A percentile compares a stretch with the other conserved stretches of the same genome.
These are phyloP conservation scores for Thecocarcelia acutangulata DNA, from an alignment of 2,888 invertebrate species.

Conservation along the genomic window DNA sequence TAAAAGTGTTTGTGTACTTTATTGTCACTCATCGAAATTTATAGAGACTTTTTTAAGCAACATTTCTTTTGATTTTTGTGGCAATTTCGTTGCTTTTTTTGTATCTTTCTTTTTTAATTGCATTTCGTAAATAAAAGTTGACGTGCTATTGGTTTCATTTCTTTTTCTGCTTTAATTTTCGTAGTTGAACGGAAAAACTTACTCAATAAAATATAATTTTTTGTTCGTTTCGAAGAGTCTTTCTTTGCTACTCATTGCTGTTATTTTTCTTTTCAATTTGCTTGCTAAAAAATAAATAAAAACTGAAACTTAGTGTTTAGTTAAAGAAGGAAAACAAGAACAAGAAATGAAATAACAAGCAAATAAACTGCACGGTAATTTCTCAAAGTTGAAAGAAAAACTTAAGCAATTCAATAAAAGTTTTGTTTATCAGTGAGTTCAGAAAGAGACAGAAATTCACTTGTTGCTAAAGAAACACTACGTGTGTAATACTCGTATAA, in stretches of 20 bases:
- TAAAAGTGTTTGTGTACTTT: slow-evolving; percentile 40
- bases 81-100: neutral
- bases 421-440: slow-evolving; percentile 45
- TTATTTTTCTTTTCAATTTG: slow-evolving; percentile 3
- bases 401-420: slow-evolving; percentile 45
- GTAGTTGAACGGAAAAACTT: slow-evolving; percentile 3
- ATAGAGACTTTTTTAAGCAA: slow-evolving; percentile 20
- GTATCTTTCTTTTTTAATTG: slow-evolving; percentile 18
- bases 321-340: slow-evolving; percentile 19
- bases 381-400: slow-evolving; percentile 40
- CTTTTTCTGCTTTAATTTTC: slow-evolving; percentile 19
- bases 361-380: slow-evolving; percentile 63
- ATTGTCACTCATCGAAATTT: slow-evolving; percentile 58
- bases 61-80: slow-evolving; percentile 16
- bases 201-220: slow-evolving; percentile 16
- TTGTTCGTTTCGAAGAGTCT: neutral
- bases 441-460: slow-evolving; percentile 42
- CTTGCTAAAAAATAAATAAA: slow-evolving; percentile 48
- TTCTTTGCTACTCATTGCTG: neutral
- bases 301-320: slow-evolving; percentile 46
- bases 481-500: too few relatives aligned
- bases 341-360: slow-evolving; percentile 52
- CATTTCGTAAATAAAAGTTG: slow-evolving; percentile 43
- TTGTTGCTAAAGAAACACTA: slow-evolving; percentile 48
- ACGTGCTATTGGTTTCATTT: slow-evolving; percentile 19